Percentiles rank a stretch among this genome's conserved stretches.
phyloP scores from a whole-genome alignment of 2,113 vertebrate species.

The Turnix velox region DNA sequence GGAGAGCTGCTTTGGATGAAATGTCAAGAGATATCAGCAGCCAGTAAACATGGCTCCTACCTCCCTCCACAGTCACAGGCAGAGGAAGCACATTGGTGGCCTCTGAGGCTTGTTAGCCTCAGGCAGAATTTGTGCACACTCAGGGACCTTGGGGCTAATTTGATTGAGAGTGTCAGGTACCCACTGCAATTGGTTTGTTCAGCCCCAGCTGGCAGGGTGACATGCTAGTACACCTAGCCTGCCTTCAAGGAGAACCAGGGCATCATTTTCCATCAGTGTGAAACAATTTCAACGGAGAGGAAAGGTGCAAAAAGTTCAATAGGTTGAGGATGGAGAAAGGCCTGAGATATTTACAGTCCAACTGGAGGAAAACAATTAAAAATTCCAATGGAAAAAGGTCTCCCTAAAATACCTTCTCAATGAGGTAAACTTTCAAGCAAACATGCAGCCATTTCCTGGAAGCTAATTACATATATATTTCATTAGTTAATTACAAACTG shows the following conservation, averaged over 20 bases:
- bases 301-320: neutral
- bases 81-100: neutral
- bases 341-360: neutral
- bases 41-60: accelerated
- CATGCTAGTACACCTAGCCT: neutral
- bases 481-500: neutral
- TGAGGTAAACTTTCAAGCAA: neutral
- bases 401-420: neutral
- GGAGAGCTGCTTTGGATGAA: accelerated
- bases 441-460: neutral
- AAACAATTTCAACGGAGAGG: accelerated
- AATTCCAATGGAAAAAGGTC: neutral
- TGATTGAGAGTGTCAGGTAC: neutral
- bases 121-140: accelerated
- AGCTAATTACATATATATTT: neutral
- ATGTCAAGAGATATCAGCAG: accelerated
- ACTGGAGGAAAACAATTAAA: neutral
- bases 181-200: accelerated
- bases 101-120: neutral
- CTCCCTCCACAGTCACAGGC: neutral
- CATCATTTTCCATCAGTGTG: neutral
- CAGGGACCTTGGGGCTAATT: neutral
- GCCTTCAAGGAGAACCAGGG: neutral
- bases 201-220: neutral
- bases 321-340: neutral